These are phyloP conservation scores for Arbacia lixula DNA, from an alignment of 53 echinoderm and acorn worm species.

Conservation along the genomic window DNA sequence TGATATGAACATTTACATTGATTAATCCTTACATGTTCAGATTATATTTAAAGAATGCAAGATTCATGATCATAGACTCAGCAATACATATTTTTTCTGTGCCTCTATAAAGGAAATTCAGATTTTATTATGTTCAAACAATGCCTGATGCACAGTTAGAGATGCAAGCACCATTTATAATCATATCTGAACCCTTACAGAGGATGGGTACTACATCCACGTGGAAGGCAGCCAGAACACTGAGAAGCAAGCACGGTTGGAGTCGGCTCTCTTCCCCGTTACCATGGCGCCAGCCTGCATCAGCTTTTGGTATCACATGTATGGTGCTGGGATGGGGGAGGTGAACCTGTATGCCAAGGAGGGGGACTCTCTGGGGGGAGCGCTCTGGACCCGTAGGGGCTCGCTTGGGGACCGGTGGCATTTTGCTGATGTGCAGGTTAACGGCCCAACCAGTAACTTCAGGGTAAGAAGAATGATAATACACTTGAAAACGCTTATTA, in stretches of 20 bases:
- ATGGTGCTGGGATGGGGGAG: not conserved
- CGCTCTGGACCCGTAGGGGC: not conserved
- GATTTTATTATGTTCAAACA: too few relatives aligned
- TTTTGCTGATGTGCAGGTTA: not conserved
- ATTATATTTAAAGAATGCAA: too few relatives aligned
- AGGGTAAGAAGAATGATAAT: not conserved
- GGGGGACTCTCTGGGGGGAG: not conserved
- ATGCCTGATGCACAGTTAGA: too few relatives aligned
- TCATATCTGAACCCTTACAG: too few relatives aligned
- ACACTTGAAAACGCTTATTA: not conserved
- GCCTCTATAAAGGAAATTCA: too few relatives aligned
- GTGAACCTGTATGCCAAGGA: conserved; percentile 1
- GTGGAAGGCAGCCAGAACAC: not conserved
- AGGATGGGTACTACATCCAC: conserved; percentile 8
- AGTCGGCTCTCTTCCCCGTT: not conserved
- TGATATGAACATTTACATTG: too few relatives aligned
- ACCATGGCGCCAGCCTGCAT: not conserved
- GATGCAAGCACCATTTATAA: too few relatives aligned
- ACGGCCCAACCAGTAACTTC: not conserved
- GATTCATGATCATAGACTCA: too few relatives aligned
- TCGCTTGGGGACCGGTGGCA: not conserved
- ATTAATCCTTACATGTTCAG: too few relatives aligned
- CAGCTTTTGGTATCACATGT: conserved; percentile 34
- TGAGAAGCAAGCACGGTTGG: not conserved
- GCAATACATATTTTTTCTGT: too few relatives aligned